Evolutionary conservation across 2,888 invertebrate genomes (phyloP).

Genomic region (Philaethria dido): DNA sequence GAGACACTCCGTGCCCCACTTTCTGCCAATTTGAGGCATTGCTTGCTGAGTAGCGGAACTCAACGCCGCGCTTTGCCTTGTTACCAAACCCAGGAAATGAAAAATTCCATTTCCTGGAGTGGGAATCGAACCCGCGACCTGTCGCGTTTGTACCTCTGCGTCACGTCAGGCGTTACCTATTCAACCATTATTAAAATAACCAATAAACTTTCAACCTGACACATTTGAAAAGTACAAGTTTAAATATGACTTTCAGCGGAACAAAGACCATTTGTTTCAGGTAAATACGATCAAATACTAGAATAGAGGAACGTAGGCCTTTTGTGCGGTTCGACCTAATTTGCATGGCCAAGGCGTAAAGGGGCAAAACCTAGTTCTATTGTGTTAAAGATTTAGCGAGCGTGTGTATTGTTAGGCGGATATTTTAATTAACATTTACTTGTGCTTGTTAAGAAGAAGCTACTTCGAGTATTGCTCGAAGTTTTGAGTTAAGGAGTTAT

Average conservation of each 20-base stretch:
- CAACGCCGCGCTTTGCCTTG: no score
- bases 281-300: conserved; percentile 41
- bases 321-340: conserved; percentile 39
- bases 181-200: not conserved
- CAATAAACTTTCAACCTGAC: not conserved
- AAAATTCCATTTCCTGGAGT: no score
- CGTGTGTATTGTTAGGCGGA: conserved; percentile 16
- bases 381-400: conserved; percentile 31
- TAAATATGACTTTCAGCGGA: conserved; percentile 27
- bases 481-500: not conserved
- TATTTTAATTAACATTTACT: conserved; percentile 33
- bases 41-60: no score
- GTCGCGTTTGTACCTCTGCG: no score
- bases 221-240: conserved; percentile 23
- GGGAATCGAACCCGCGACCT: no score
- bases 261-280: conserved; percentile 37
- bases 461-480: not conserved
- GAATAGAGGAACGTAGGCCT: conserved; percentile 36
- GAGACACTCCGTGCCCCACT: no score
- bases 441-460: conserved; percentile 11
- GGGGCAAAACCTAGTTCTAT: conserved; percentile 33
- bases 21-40: no score
- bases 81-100: no score
- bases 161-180: no score
- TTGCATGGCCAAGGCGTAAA: conserved; percentile 37